Percentiles rank a stretch among this genome's conserved stretches.
These are phyloP conservation scores for Andrena haemorrhoa DNA, from an alignment of 2,888 invertebrate genomes.

Conservation along the genomic window DNA sequence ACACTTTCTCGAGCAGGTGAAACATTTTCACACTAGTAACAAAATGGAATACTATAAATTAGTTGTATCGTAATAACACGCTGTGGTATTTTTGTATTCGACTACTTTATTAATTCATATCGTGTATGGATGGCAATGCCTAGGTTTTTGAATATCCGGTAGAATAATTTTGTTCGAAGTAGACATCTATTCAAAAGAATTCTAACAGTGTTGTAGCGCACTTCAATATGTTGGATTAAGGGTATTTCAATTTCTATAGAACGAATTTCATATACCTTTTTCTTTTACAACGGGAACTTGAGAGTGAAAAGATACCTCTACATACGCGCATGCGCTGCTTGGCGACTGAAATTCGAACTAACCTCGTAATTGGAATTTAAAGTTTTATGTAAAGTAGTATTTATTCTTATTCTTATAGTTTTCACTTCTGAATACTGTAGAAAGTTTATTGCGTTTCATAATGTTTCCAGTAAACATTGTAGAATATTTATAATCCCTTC, in stretches of 20 bases:
- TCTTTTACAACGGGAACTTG: slow-evolving; percentile 3
- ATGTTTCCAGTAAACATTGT: no score
- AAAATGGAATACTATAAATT: background rate
- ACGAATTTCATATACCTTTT: background rate
- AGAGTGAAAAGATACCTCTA: slow-evolving; percentile 5
- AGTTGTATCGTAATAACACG: background rate
- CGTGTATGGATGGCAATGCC: background rate
- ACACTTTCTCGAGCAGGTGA: background rate
- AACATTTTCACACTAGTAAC: background rate
- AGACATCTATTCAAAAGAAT: background rate
- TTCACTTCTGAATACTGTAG: background rate
- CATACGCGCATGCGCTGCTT: slow-evolving; percentile 45
- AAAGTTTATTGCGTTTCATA: background rate
- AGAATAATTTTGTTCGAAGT: background rate
- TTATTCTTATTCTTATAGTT: background rate
- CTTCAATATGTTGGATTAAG: background rate
- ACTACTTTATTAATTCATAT: background rate
- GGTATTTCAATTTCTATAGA: background rate
- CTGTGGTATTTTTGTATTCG: background rate
- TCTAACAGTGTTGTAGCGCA: no score
- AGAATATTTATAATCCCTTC: background rate
- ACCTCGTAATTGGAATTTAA: slow-evolving; percentile 40
- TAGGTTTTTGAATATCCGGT: background rate
- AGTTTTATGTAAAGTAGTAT: slow-evolving; percentile 22
- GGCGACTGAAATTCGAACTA: slow-evolving; percentile 42